Evolutionary conservation across 1,140 invertebrate species (phyloP), one percentile per base, ranked within the genome.

Genomic region (Drosophila repleta): DNA sequence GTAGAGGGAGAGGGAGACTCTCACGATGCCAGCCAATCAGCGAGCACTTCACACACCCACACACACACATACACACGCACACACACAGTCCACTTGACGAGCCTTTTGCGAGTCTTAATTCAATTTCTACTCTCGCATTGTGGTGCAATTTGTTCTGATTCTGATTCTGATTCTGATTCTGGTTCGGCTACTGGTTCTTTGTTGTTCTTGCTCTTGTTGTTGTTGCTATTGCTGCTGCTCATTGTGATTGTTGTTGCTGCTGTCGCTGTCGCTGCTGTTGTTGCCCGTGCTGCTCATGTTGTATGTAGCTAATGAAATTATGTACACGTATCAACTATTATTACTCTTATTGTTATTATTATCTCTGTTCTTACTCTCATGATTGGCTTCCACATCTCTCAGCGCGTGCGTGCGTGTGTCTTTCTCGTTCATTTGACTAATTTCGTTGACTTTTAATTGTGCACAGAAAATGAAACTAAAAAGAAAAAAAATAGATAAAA

Each of bases 1-100:
- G n/a, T n/a, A n/a, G n/a, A n/a, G n/a, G n/a, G n/a, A 94, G 87
- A 2, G 0, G 6, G 13, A 20, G 6, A 20, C 2, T 11, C 17
- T 0, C 17, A 11, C 5, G n/a, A n/a, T n/a, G 18, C 43, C 8
- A 3, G 10, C 17, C 43, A 46, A 18, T 21, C 18, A 46, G 18
- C 17, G 43, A 46, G 8, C 17, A 20, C 43, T 45, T 45, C 8
- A 1, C 49, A 2, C 49, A 35, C 49, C 18, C 7, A 21, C 17
- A 13, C 52, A 2, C 43, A n/a, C 56, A 20, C 43, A 37, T 13
- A 60, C 43, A 60, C 43, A 24, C 18, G 5, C 46, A 17, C 48
- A 32, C 26, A 17, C 17, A 5, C 17, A 55, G 20, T 29, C 32
- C 11, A 29, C n/a, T 26, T 37, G 45, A 48, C 3, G 29, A 43